Evolutionary conservation across 2,113 vertebrate genomes (phyloP).

Genomic region (Ramphastos sulfuratus): DNA sequence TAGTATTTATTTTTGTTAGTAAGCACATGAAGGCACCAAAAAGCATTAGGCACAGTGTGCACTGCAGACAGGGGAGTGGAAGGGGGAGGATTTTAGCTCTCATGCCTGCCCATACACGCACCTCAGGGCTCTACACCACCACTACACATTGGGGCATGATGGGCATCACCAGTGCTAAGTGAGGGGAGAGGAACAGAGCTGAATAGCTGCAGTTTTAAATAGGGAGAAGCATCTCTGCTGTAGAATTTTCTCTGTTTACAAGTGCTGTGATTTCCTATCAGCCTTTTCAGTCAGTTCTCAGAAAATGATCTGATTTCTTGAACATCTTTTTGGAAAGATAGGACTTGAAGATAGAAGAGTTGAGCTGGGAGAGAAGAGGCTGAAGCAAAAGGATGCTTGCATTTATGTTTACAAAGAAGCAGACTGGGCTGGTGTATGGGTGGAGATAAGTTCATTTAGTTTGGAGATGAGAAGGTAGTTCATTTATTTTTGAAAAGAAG

Average conservation of each 20-base stretch:
- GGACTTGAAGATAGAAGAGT: not conserved
- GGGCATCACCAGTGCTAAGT: not conserved
- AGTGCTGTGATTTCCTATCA: not conserved
- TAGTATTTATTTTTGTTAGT: not conserved
- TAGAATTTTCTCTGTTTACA: not conserved
- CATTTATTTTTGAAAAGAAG: not conserved
- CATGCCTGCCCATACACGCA: accelerated
- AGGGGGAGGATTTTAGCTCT: not conserved
- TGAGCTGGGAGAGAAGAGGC: not conserved
- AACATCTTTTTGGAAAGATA: not conserved
- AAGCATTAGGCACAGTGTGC: not conserved
- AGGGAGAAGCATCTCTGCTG: not conserved
- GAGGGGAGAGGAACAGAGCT: not conserved
- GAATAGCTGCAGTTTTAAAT: not conserved
- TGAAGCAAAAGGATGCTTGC: not conserved
- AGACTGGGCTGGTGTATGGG: not conserved
- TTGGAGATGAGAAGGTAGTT: not conserved
- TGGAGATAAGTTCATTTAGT: not conserved
- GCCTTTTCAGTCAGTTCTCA: not conserved
- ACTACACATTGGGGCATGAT: accelerated
- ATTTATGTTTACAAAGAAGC: not conserved
- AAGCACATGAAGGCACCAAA: not conserved
- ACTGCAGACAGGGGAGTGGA: not conserved
- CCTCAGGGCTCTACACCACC: not conserved
- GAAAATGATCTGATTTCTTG: not conserved